Conservation (phyloP, 2,888 invertebrate genomes). For the Bombyx huttoni region DNA sequence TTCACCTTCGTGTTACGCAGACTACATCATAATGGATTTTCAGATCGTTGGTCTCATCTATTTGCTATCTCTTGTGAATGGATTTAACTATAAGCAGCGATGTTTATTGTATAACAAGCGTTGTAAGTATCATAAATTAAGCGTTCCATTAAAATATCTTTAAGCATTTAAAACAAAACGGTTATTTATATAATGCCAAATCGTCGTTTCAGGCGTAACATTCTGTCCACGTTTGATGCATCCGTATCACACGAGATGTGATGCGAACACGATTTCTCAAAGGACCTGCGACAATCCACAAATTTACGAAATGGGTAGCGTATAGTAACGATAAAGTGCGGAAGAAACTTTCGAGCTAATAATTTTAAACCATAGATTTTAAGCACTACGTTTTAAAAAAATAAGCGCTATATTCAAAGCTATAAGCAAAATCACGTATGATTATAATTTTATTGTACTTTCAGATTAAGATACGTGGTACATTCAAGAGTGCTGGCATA, state of each 20-base stretch:
- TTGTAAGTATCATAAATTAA: conserved; percentile 28
- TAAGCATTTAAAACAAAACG: no score
- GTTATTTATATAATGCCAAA: no score
- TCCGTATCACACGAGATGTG: conserved; percentile 49
- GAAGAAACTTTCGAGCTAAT: no score
- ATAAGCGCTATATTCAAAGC: no score
- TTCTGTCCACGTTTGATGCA: conserved; percentile 42
- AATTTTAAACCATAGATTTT: no score
- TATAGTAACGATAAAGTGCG: not conserved
- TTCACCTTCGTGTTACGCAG: conserved; percentile 9
- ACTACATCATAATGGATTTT: conserved; percentile 24
- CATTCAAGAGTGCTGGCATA: no score
- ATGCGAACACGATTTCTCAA: conserved; percentile 35
- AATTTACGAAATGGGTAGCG: conserved; percentile 26
- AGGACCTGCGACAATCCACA: conserved; percentile 30
- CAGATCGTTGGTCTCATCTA: conserved; percentile 21
- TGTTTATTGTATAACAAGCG: conserved; percentile 25
- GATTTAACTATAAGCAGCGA: conserved; percentile 16
- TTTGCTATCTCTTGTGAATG: conserved; percentile 15
- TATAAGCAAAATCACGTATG: no score
- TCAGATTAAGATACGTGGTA: no score
- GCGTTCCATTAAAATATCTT: no score
- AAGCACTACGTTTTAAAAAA: no score
- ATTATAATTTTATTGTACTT: no score
- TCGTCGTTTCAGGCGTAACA: conserved; percentile 39